These are phyloP conservation scores for Hemicentrotus pulcherrimus DNA, from an alignment of 35 echinoderm and acorn worm species.

Conservation along the genomic window DNA sequence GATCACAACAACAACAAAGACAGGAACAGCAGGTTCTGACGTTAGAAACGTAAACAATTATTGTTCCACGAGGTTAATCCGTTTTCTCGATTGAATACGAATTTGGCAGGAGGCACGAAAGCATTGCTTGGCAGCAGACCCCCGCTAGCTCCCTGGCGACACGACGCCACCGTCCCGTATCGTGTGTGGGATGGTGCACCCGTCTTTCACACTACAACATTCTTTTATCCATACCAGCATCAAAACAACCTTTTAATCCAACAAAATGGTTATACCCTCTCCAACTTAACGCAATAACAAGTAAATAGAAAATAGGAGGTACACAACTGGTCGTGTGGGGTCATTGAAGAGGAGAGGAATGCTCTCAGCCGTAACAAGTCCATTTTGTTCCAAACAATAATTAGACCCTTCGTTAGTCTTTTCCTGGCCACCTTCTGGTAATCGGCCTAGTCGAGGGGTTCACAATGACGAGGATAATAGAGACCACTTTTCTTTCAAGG, in stretches of 20 bases:
- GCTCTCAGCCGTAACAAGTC: neutral
- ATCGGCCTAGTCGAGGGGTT: conserved; percentile 22
- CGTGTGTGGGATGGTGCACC: neutral
- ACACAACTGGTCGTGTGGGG: neutral
- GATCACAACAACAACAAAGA: conserved; percentile 2
- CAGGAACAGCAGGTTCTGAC: neutral
- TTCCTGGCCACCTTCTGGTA: conserved; percentile 24
- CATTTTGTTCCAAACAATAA: conserved; percentile 4
- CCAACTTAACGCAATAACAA: neutral
- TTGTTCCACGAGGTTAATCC: neutral
- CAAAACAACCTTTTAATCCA: conserved; percentile 5
- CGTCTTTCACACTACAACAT: neutral
- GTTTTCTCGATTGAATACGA: neutral
- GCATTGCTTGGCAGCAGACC: neutral
- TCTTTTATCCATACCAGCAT: neutral
- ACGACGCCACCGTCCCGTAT: conserved; percentile 5
- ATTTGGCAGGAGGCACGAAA: neutral
- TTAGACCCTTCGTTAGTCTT: neutral
- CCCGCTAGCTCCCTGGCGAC: conserved; percentile 4
- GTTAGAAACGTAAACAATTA: neutral
- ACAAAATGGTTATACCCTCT: neutral
- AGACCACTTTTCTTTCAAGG: neutral
- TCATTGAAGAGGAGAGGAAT: neutral
- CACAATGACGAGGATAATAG: neutral
- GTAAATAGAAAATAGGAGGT: neutral